phyloP scores from a whole-genome alignment of 64 coral and sea anemone genomes.

The Montipora foliosa region DNA sequence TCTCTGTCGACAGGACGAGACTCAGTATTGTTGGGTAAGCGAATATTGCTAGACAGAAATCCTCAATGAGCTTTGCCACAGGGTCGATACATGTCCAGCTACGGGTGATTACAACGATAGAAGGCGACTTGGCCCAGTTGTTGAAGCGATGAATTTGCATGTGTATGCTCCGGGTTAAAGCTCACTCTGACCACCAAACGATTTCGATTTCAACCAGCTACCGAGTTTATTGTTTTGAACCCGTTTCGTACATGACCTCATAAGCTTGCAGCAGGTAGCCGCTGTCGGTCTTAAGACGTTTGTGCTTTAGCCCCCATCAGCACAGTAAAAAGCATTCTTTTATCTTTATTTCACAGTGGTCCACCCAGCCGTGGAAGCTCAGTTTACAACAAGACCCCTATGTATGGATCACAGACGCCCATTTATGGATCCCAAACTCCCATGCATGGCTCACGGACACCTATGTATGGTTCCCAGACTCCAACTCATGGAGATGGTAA shows the following conservation, averaged over 20 bases:
- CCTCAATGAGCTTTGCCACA: no score
- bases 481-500: slow-evolving; percentile 97
- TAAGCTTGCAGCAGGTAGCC: no score
- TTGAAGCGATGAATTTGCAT: no score
- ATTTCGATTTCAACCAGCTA: no score
- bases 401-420: slow-evolving; percentile 98
- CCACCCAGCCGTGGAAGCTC: slow-evolving; percentile 78
- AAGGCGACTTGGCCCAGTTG: no score
- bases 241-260: no score
- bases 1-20: slow-evolving; percentile 93
- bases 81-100: no score
- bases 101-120: no score
- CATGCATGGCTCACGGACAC: slow-evolving; percentile 86
- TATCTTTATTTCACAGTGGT: slow-evolving; percentile 64
- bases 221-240: no score
- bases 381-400: slow-evolving; percentile 86
- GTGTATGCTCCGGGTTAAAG: no score
- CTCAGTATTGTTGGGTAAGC: slow-evolving; percentile 86
- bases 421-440: slow-evolving; percentile 95
- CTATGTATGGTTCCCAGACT: slow-evolving; percentile 99
- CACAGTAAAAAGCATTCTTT: neutral
- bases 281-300: neutral
- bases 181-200: no score
- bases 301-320: neutral
- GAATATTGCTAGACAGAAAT: no score